A percentile compares a stretch with the other conserved stretches of the same genome.
Evolutionary conservation across 2,888 invertebrate genomes (phyloP).

Genomic region (Hoplodrina ambigua): DNA sequence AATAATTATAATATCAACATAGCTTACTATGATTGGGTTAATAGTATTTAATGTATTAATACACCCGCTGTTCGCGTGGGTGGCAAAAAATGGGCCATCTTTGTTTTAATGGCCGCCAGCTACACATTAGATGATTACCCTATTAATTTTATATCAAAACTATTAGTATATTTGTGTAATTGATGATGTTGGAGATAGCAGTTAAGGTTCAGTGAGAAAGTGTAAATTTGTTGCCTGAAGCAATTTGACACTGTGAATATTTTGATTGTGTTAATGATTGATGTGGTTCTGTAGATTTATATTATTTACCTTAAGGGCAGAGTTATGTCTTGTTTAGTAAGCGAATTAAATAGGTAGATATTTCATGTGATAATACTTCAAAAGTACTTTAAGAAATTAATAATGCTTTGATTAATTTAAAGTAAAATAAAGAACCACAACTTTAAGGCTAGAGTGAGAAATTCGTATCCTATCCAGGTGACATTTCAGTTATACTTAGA

Average conservation of each 20-base stretch:
- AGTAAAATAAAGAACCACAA: too few relatives aligned
- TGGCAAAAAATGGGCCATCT: slow-evolving; percentile 65
- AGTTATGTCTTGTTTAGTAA: background rate
- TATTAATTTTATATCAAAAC: slow-evolving; percentile 64
- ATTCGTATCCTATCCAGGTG: background rate
- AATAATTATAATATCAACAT: slow-evolving; percentile 37
- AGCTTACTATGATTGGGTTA: slow-evolving; percentile 48
- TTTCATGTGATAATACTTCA: background rate
- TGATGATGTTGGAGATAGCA: slow-evolving; percentile 37
- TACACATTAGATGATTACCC: slow-evolving; percentile 60
- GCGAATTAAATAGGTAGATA: background rate
- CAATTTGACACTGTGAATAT: slow-evolving; percentile 1
- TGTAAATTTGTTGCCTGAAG: slow-evolving; percentile 22
- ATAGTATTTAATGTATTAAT: slow-evolving; percentile 36
- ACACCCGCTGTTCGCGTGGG: slow-evolving; percentile 56
- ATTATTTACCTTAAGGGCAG: background rate
- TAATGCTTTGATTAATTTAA: background rate
- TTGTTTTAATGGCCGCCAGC: slow-evolving; percentile 63
- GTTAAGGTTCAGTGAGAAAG: slow-evolving; percentile 47
- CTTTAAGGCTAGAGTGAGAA: too few relatives aligned
- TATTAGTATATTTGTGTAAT: slow-evolving; percentile 58
- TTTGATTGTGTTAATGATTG: background rate
- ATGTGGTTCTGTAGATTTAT: slow-evolving; percentile 1
- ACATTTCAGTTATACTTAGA: background rate
- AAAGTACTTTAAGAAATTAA: background rate